Conservation (phyloP, 64 coral and sea anemone species). For the Stichodactyla helianthus region DNA sequence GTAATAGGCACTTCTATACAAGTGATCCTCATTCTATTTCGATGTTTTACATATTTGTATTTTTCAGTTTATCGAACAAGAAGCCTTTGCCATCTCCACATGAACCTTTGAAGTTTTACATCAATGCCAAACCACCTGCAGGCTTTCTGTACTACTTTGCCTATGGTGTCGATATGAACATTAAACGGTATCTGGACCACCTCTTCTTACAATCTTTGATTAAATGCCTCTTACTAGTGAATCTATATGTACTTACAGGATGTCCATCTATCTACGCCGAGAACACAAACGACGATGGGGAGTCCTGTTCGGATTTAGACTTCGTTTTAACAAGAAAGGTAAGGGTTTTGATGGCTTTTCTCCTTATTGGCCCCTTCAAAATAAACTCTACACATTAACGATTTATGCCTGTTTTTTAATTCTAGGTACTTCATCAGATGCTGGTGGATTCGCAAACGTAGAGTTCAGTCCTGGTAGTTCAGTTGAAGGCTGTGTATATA, state of each 20-base stretch:
- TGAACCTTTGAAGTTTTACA: constrained; percentile 55
- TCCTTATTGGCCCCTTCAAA: too few species aligned
- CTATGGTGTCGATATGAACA: constrained; percentile 82
- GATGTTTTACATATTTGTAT: not conserved
- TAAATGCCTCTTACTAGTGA: not conserved
- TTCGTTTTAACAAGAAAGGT: constrained; percentile 89
- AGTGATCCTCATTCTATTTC: not conserved
- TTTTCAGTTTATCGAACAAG: not conserved
- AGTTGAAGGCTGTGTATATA: constrained; percentile 89
- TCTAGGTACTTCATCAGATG: constrained; percentile 64
- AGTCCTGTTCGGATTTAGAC: constrained; percentile 80
- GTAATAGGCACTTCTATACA: not conserved
- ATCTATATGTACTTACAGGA: constrained; percentile 23
- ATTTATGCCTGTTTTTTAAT: too few species aligned
- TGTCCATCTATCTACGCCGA: constrained; percentile 75
- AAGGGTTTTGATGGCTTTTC: not conserved
- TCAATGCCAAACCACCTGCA: constrained; percentile 59
- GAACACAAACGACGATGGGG: constrained; percentile 78
- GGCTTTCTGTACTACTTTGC: constrained; percentile 83
- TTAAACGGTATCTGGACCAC: constrained; percentile 53
- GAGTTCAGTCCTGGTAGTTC: constrained; percentile 43
- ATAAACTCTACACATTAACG: too few species aligned
- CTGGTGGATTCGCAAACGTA: constrained; percentile 77
- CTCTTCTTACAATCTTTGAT: not conserved
- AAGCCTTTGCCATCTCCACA: constrained; percentile 19